These are phyloP conservation scores for Sebastes nivosus DNA, from an alignment of 2,797 vertebrate genomes.

Conservation along the genomic window DNA sequence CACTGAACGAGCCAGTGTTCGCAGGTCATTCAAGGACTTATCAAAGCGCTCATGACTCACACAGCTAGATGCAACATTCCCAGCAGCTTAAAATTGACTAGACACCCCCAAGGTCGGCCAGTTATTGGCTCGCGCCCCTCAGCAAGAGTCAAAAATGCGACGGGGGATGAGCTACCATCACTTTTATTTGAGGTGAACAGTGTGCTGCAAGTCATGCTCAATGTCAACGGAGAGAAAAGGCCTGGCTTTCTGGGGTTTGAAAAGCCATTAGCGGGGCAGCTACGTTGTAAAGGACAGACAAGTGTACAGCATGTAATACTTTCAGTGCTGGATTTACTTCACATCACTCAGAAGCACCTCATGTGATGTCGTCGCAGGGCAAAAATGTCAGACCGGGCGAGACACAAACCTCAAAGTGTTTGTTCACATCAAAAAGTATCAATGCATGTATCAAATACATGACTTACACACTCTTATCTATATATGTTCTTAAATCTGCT, in stretches of 20 bases:
- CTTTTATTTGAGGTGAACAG: conserved; percentile 43
- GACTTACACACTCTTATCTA: neutral
- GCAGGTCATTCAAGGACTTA: conserved; percentile 64
- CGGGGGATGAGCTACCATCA: conserved; percentile 19
- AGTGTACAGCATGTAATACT: neutral
- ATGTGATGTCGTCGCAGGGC: neutral
- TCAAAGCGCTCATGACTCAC: conserved; percentile 51
- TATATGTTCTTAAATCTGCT: no score
- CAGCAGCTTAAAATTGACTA: conserved; percentile 42
- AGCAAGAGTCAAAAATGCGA: conserved; percentile 46
- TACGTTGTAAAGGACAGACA: neutral
- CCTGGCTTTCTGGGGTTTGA: neutral
- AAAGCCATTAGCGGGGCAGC: conserved; percentile 10
- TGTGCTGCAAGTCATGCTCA: conserved; percentile 34
- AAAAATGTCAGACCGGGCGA: neutral
- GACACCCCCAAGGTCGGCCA: conserved; percentile 32
- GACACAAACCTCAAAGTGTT: neutral
- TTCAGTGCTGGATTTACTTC: neutral
- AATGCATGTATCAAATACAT: neutral
- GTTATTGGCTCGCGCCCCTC: conserved; percentile 49
- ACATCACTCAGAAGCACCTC: neutral
- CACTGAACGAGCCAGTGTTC: conserved; percentile 21
- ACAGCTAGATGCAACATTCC: conserved; percentile 44
- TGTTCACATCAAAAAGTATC: neutral
- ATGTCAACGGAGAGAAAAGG: conserved; percentile 27